A percentile compares a stretch with the other conserved stretches of the same genome.
These are phyloP conservation scores for Macquaria ambigua DNA, from an alignment of 2,113 vertebrate genomes.

Conservation along the genomic window DNA sequence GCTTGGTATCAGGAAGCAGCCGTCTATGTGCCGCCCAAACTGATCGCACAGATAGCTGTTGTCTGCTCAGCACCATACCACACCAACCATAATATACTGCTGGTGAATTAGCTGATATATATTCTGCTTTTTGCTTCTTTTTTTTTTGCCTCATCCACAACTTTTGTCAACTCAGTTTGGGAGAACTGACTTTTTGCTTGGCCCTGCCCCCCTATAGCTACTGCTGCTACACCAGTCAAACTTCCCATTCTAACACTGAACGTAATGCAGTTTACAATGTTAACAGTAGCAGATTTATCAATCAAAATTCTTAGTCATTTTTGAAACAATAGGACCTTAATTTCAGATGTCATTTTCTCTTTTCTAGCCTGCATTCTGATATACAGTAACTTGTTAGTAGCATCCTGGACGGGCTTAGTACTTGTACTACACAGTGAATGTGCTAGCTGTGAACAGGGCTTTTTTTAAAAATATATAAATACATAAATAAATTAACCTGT, in stretches of 20 bases:
- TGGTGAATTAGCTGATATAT: not conserved
- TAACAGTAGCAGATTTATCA: not conserved
- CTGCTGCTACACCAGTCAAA: not conserved
- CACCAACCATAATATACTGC: not conserved
- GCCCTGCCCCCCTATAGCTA: not conserved
- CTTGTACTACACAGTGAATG: no score
- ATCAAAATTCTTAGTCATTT: not conserved
- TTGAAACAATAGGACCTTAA: not conserved
- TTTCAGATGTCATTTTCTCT: no score
- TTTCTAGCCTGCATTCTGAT: no score
- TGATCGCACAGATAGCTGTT: conserved; percentile 2
- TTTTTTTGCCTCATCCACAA: not conserved
- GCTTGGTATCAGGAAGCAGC: not conserved
- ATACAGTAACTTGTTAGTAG: no score
- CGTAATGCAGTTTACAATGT: not conserved
- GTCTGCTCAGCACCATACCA: conserved; percentile 11
- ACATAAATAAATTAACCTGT: no score
- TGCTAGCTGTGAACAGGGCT: no score
- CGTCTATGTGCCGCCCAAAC: not conserved
- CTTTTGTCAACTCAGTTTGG: not conserved
- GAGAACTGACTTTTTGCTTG: not conserved
- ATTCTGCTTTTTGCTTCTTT: not conserved
- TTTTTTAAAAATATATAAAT: no score
- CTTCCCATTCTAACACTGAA: not conserved
- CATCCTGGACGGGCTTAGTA: no score